Percentiles rank a stretch among this genome's conserved stretches.
Conservation (phyloP, 2,888 invertebrate species). For the Poecilus cupreus region DNA sequence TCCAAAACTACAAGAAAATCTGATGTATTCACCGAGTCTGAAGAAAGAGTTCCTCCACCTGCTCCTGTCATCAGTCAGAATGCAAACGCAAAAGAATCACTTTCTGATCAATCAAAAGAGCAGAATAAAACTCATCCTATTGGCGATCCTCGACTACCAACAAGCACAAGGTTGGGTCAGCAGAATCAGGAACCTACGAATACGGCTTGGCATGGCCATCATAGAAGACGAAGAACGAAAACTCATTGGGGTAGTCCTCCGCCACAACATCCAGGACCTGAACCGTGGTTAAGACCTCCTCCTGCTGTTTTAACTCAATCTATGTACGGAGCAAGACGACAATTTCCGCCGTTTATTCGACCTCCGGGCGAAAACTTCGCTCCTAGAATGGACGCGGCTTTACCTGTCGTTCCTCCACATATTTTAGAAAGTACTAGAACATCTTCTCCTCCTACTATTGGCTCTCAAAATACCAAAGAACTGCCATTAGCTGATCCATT, state of each 20-base stretch:
- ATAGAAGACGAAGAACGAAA: slow-evolving; percentile 69
- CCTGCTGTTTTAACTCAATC: slow-evolving; percentile 47
- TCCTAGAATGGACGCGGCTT: slow-evolving; percentile 38
- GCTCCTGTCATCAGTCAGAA: slow-evolving; percentile 69
- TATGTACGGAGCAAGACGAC: slow-evolving; percentile 71
- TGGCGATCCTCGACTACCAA: slow-evolving; percentile 56
- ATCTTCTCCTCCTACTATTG: slow-evolving; percentile 59
- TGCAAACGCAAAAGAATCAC: slow-evolving; percentile 56
- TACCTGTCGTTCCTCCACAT: slow-evolving; percentile 47
- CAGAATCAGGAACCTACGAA: slow-evolving; percentile 55
- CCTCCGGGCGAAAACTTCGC: slow-evolving; percentile 37
- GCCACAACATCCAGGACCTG: slow-evolving; percentile 65
- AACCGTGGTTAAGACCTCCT: slow-evolving; percentile 49
- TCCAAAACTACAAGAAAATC: slow-evolving; percentile 53
- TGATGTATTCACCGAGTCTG: slow-evolving; percentile 74
- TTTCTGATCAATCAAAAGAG: slow-evolving; percentile 47
- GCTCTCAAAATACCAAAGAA: slow-evolving; percentile 65
- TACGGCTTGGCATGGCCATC: slow-evolving; percentile 72
- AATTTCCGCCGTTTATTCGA: slow-evolving; percentile 63
- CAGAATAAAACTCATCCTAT: not conserved
- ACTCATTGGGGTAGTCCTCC: slow-evolving; percentile 64
- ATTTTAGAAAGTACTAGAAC: slow-evolving; percentile 49
- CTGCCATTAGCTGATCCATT: slow-evolving; percentile 72
- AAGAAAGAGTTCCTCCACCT: slow-evolving; percentile 73
- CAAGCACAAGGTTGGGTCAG: not conserved